A percentile compares a stretch with the other conserved stretches of the same genome.
Evolutionary conservation across 2,888 invertebrate genomes (phyloP).

Genomic region (Altica lythri): DNA sequence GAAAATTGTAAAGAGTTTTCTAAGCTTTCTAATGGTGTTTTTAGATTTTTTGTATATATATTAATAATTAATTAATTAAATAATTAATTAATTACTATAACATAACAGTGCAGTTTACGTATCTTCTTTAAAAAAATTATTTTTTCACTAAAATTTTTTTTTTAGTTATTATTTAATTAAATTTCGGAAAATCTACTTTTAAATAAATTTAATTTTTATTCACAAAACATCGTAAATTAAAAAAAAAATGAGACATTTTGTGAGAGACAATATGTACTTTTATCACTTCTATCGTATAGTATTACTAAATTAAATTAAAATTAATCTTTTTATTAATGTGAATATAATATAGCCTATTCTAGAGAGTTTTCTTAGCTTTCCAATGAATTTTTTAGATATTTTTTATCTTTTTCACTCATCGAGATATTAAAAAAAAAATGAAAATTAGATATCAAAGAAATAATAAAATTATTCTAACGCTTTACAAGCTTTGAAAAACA

Average conservation of each 20-base stretch:
- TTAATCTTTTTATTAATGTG: slow-evolving; percentile 35
- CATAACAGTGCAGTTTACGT: slow-evolving; percentile 38
- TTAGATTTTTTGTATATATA: too few species aligned
- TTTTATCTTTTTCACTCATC: slow-evolving; percentile 35
- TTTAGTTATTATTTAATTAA: too few species aligned
- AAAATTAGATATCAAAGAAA: slow-evolving; percentile 26
- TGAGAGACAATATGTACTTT: slow-evolving; percentile 40
- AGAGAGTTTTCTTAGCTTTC: slow-evolving; percentile 33
- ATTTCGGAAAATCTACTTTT: too few species aligned
- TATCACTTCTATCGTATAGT: slow-evolving; percentile 41
- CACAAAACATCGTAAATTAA: too few species aligned
- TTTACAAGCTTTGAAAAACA: too few species aligned
- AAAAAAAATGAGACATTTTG: slow-evolving; percentile 34
- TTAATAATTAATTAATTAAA: slow-evolving; percentile 26
- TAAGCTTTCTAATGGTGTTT: too few species aligned
- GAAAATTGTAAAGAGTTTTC: too few species aligned
- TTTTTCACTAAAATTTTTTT: too few species aligned
- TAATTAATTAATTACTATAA: slow-evolving; percentile 16
- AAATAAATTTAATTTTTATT: too few species aligned
- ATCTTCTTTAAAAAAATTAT: slow-evolving; percentile 36
- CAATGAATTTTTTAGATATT: slow-evolving; percentile 27
- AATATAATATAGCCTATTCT: slow-evolving; percentile 40
- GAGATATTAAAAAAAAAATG: slow-evolving; percentile 41
- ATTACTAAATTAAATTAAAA: slow-evolving; percentile 31
- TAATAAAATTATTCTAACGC: too few species aligned